Evolutionary conservation across 2,797 vertebrate species (phyloP), one percentile per base, ranked within the genome.

Genomic region (Betta splendens): DNA sequence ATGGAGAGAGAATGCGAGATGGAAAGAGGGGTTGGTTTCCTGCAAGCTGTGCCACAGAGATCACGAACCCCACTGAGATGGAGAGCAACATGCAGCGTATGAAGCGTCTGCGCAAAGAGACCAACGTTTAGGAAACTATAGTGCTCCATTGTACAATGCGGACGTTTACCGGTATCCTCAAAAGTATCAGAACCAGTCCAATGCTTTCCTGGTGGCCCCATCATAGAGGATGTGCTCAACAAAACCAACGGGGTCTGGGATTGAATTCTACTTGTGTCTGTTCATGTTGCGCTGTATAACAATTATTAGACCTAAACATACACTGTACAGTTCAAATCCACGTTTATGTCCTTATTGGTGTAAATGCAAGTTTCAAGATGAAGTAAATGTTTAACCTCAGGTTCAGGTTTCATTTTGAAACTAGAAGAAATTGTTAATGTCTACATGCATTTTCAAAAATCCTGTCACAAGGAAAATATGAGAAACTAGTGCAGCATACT

Each of bases 11-110:
- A 25, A 93, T 99, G 68, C 80, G 95, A 2, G 96, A 99, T 0
- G 96, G 96, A 0, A 93, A 94, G 58, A 81, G 39, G 0, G 98
- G 98, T 66, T 99, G 98, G 98, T 99, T 99, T 62, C 97, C 96
- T 0, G 89, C 92, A 21, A 77, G 68, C 64, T 93, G 93, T 2
- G 93, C 94, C 29, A 92, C 83, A 21, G 84, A 84, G 79, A 98
- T 99, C 90, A 99, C 96, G 3, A 92, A 89, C 80, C 93, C 79
- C 0, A 50, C 69, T 0, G 90, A 93, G 0, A 94, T 94, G 21
- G 93, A 95, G 67, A 83, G 82, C 76, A 99, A 99, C 0, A 85
- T 98, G 7, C 93, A 93, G 15, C 90, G 95, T 0, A 94, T 98
- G 95, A 94, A 94, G 82, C 91, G 97, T 9, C 85, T 99, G 49